These are phyloP conservation scores for Campylorhamphus procurvoides DNA, from an alignment of 2,113 vertebrate genomes.

Conservation along the genomic window DNA sequence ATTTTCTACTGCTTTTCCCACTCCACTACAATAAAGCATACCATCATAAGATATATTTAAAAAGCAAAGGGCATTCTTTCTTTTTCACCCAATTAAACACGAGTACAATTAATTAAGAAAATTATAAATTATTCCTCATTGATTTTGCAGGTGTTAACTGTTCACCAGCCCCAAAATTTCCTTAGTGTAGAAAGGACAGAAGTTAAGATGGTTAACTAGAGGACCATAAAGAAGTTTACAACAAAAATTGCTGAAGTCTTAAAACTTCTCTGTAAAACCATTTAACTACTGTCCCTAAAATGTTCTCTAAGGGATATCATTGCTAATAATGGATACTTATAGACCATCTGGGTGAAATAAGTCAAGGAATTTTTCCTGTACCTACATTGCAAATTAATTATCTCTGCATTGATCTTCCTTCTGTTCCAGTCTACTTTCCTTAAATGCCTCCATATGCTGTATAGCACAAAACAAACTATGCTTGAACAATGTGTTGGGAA, in stretches of 20 bases:
- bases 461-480: background rate
- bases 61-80: background rate
- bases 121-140: background rate
- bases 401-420: background rate
- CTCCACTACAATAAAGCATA: background rate
- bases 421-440: background rate
- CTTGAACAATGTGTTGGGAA: background rate
- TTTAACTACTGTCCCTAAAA: background rate
- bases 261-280: background rate
- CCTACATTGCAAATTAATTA: background rate
- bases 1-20: background rate
- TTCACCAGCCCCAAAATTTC: background rate
- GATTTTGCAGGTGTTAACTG: background rate
- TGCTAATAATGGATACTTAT: background rate
- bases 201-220: background rate
- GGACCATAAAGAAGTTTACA: background rate
- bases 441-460: slow-evolving; percentile 10
- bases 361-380: background rate
- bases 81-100: background rate
- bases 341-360: background rate
- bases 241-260: background rate
- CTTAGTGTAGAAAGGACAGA: background rate
- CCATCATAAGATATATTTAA: background rate
- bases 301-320: background rate
- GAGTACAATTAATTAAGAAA: background rate